Evolutionary conservation across 2,888 invertebrate genomes (phyloP), one percentile per base, ranked within the genome.

Genomic region (Drosophila yooni): DNA sequence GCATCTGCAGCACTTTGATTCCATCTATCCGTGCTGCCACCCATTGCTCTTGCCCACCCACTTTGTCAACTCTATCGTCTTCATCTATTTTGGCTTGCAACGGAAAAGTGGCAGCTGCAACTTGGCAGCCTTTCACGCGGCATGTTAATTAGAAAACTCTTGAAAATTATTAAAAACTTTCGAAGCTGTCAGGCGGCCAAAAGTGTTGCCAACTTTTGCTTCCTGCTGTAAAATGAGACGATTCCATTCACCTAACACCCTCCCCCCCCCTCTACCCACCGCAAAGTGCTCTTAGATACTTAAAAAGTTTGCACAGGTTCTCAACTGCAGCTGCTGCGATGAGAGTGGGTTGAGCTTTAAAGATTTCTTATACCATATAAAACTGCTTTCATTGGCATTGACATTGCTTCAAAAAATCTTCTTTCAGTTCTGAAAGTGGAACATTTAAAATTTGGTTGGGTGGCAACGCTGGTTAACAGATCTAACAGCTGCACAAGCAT

Each of bases 101-200:
- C 67, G 60, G 64, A 11, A 68, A 67, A 63, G 61, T 57, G 67
- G 80, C 71, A 70, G 56, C 73, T 66, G 70, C 71, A 74, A 48
- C 70, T 57, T 65, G 59, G 31, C 66, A 43, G 81, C 59, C 63
- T 75, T 65, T 73, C 65, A 62, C 65, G 75, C 61, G 84, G 80
- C 74, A 82, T 87, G 85, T 88, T 87, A 87, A 87, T 87, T 88
- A 85, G 83, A 89, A 89, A 87, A 87, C 88, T 87, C 87, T 89
- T 80, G 88, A 77, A 89, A 89, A 89, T 89, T 85, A 89, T 87
- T 88, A 89, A 87, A 89, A 87, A 89, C 88, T 87, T 87, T 87
- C 70, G 65, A 56, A 61, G 62, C 64, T 64, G 81, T 73, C 76
- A 82, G 71, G 51, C 66, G 54, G 57, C 63, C 63, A 53, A 64